phyloP scores from a whole-genome alignment of 2,797 vertebrate genomes.

The Labeo calbasu region DNA sequence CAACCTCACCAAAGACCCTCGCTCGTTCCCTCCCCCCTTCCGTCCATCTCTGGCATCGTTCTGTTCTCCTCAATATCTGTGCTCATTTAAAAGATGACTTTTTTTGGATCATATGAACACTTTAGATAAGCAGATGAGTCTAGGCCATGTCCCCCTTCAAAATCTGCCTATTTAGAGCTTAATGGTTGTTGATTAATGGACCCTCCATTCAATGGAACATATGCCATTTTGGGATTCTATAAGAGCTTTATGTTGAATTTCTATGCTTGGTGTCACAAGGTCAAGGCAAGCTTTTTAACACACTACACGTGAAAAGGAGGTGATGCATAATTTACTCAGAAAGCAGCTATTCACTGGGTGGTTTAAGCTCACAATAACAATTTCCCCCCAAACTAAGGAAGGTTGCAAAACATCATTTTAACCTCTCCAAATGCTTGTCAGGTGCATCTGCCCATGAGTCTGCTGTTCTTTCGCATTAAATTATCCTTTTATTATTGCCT shows the following conservation, averaged over 20 bases:
- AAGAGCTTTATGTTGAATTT: slow-evolving; percentile 71
- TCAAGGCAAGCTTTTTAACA: slow-evolving; percentile 70
- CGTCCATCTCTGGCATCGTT: slow-evolving; percentile 26
- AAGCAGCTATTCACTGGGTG: slow-evolving; percentile 58
- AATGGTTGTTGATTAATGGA: slow-evolving; percentile 88
- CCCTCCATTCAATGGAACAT: slow-evolving; percentile 76
- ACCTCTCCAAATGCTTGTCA: slow-evolving; percentile 45
- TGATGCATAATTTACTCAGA: slow-evolving; percentile 65
- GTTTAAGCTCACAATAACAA: slow-evolving; percentile 62
- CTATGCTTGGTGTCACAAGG: slow-evolving; percentile 77
- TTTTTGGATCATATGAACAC: slow-evolving; percentile 70
- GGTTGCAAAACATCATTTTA: slow-evolving; percentile 49
- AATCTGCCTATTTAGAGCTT: slow-evolving; percentile 83
- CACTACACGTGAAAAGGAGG: slow-evolving; percentile 69
- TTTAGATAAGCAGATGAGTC: slow-evolving; percentile 49
- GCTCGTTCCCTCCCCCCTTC: slow-evolving; percentile 57
- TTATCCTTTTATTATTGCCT: not conserved
- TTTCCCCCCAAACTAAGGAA: slow-evolving; percentile 50
- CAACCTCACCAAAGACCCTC: slow-evolving; percentile 65
- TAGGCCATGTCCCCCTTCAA: slow-evolving; percentile 70
- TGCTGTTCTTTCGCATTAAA: slow-evolving; percentile 4
- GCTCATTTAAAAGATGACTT: slow-evolving; percentile 70
- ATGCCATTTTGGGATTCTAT: slow-evolving; percentile 77
- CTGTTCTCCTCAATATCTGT: slow-evolving; percentile 48
- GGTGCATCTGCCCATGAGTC: slow-evolving; percentile 36